Base-by-base conservation (phyloP, 2,113 vertebrate species). In the Acanthisitta chloris region DNA sequence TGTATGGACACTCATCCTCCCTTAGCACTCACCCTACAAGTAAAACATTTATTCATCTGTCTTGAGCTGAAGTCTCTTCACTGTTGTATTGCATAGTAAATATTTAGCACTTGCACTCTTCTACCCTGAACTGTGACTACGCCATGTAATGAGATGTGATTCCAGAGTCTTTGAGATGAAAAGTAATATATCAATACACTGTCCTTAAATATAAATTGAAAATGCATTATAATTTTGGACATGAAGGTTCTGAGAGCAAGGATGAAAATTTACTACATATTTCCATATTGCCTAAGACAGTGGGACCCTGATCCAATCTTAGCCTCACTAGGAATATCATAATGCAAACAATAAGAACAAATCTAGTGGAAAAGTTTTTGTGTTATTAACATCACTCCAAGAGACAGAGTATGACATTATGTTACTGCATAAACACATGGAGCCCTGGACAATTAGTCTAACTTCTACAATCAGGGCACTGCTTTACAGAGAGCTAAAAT, bases 41-140 rank as follows among this genome's bases (percentile, higher is more conserved):
- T 62, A 83, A 90, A 96, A 95, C 23, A 38, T 80, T 86, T 91
- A 87, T 57, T 87, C 62, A 34, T 80, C 52, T 76, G 54, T 71
- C 62, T 65, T 82, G 77, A 79, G 52, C 43, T 72, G 74, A 76
- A 92, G 57, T 69, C 12, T 92, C 54, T 81, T 85, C 40, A 24
- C 62, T 72, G 48, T 29, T 76, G 15, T 54, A 65, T n/a, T 85
- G 36, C n/a, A 51, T 1, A 16, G 54, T 88, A 92, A 92, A 61
- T 85, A 95, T 82, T 89, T 65, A 72, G 34, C 45, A 34, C 42
- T 89, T 69, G 48, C 43, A 73, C 40, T 84, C 69, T 86, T 67
- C 49, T 64, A 20, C 19, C 9, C 55, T 55, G 19, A 33, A 61
- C 20, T 76, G 36, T 72, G 58, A 77, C 64, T 78, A 16, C 33